Conservation (phyloP, 1,140 invertebrate genomes). For the Pogonomyrmex californicus region DNA sequence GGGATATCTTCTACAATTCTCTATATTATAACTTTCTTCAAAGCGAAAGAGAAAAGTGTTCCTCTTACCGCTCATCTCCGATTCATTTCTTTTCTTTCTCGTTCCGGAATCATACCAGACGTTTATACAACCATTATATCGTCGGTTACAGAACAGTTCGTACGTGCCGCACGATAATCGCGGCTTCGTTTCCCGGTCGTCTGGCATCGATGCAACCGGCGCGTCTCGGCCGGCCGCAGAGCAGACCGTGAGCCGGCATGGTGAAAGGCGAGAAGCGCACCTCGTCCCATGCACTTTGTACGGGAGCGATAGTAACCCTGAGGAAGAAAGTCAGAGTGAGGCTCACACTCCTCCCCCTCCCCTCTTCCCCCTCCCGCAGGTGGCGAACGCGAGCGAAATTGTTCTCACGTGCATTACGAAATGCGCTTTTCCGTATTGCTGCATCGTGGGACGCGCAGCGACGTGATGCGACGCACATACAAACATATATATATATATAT, state of each 20-base stretch:
- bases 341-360: neutral
- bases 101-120: neutral
- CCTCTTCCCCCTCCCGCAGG: too few relatives aligned
- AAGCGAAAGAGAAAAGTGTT: neutral
- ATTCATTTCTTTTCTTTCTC: neutral
- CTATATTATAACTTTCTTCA: neutral
- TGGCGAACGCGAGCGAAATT: conserved; percentile 4
- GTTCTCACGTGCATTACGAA: conserved; percentile 33
- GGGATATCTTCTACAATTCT: too few relatives aligned
- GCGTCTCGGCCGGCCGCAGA: neutral
- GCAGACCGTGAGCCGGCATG: too few relatives aligned
- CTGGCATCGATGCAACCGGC: neutral
- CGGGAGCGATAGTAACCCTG: conserved; percentile 41
- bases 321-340: conserved; percentile 70
- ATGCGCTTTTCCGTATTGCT: conserved; percentile 52
- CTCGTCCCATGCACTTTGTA: conserved; percentile 13
- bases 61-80: too few relatives aligned
- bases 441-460: conserved; percentile 27
- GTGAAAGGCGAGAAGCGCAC: conserved; percentile 15
- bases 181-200: neutral
- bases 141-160: neutral
- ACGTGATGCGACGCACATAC: neutral
- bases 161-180: neutral
- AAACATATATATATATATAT: too few relatives aligned
- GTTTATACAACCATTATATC: conserved; percentile 4